Evolutionary conservation across 2,797 vertebrate species (phyloP), one percentile per base, ranked within the genome.

Genomic region (Nothura maculosa): DNA sequence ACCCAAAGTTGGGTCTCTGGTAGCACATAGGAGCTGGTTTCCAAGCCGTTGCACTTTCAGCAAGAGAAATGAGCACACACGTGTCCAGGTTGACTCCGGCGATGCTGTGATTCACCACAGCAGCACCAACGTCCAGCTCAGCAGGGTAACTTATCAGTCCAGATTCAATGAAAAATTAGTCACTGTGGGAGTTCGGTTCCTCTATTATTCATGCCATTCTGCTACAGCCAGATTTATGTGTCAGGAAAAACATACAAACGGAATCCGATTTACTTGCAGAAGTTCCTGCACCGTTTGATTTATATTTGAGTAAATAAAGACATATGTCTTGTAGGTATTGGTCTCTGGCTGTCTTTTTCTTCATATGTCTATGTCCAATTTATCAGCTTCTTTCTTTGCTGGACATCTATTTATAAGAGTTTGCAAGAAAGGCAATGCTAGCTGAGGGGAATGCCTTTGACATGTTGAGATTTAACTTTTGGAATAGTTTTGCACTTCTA

Each of bases 201-300:
- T 97, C 95, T 92, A 97, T 98, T 97, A 97, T 96, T 98, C 96
- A 97, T 98, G 97, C 95, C 94, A 83, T 98, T 97, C 97, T 89
- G 78, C 95, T 87, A 60, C 97, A 96, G 94, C 94, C 96, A 98
- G 98, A 98, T 98, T 98, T 98, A 98, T 98, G 97, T 97, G 97
- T 98, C 97, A 98, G 98, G 97, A 96, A 98, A 98, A 98, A 98
- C 98, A 98, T 96, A 98, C 98, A 98, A 97, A 97, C 5, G 97
- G 97, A 97, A 98, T 98, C 97, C 96, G 96, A 98, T 98, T 98
- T 96, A 97, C 97, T 97, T 94, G 94, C 96, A 85, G 89, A 76
- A 95, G 97, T 97, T 98, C 97, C 97, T 96, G 97, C 90, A 84
- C 82, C 70, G 36, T 81, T 94, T 98, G 97, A 98, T 98, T 98